Base-by-base conservation (phyloP, 2,797 vertebrate species). In the Steatocranus sp. region DNA sequence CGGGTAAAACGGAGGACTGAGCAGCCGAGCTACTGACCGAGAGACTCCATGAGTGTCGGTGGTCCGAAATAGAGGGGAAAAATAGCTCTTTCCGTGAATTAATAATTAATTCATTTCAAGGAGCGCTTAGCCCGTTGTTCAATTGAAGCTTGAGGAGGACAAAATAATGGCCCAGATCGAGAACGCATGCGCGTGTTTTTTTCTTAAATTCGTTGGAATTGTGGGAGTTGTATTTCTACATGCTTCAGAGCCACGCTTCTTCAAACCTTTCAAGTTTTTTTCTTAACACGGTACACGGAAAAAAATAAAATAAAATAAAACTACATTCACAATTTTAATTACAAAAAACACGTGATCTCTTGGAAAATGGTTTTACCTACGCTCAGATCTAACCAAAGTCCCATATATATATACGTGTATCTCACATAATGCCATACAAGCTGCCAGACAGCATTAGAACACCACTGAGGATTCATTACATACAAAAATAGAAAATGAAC, bases 141-240 rank as follows among this genome's bases (percentile, higher is more conserved):
- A 94, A 94, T 94, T 95, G 91, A 90, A 93, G 94, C 95, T 94
- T 91, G 83, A 86, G 88, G 92, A 94, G 91, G 93, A 95, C 95
- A 93, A 94, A 95, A 96, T 96, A 96, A 96, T 95, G 94, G 93
- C 90, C 88, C 88, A 80, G 83, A 76, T 41, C 15, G 20, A 80
- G 3, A 10, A 66, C 96, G 95, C 96, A 93, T 95, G 96, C 95
- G 96, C 89, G 7, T 7, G 7, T 8, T 61, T 56, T 32, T 77
- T 68, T 14, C 75, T 70, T 11, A 25, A 11, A 11, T 11, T 18
- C 4, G 5, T 11, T 2, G 81, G 94, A 41, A 79, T 93, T 94
- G 32, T 96, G 95, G 96, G 95, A 94, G 46, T 87, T 96, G 96
- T 93, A 94, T 80, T 92, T 82, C 66, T 18, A 10, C 34, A 48